Conservation (phyloP, 2,797 vertebrate genomes). For the Oophaga sylvatica region DNA sequence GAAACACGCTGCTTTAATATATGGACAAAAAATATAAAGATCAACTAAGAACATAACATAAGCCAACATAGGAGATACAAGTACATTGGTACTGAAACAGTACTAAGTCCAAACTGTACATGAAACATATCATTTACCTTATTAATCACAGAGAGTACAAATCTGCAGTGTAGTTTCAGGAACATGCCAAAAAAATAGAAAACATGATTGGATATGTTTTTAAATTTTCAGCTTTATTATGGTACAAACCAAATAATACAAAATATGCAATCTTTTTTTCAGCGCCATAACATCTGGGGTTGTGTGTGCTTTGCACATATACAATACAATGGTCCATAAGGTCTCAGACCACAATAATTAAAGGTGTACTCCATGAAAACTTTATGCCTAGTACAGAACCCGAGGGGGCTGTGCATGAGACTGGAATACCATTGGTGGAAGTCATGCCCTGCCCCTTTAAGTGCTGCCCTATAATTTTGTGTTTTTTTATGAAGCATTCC, state of each 20-base stretch:
- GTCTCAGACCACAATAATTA: constrained; percentile 1
- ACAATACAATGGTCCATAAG: constrained; percentile 22
- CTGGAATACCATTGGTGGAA: neutral
- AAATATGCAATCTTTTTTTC: constrained; percentile 34
- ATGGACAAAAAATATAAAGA: constrained; percentile 27
- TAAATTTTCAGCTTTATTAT: constrained; percentile 53
- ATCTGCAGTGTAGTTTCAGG: constrained; percentile 57
- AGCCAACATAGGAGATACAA: constrained; percentile 44
- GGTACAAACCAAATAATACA: constrained; percentile 49
- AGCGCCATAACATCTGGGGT: constrained; percentile 1
- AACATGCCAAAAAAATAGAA: constrained; percentile 57
- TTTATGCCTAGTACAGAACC: neutral
- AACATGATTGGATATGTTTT: constrained; percentile 51
- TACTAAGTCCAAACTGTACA: constrained; percentile 50
- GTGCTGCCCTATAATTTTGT: neutral
- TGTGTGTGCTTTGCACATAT: constrained; percentile 18
- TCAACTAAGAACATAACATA: constrained; percentile 38
- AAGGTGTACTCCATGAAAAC: neutral
- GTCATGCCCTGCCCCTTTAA: neutral
- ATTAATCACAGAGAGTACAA: constrained; percentile 48
- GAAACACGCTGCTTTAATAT: constrained; percentile 49
- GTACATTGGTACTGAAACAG: constrained; percentile 35
- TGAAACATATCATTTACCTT: constrained; percentile 57
- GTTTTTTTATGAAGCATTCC: neutral
- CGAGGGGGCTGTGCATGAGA: neutral